phyloP scores from a whole-genome alignment of 2,797 vertebrate species.

The Melanogrammus aeglefinus region DNA sequence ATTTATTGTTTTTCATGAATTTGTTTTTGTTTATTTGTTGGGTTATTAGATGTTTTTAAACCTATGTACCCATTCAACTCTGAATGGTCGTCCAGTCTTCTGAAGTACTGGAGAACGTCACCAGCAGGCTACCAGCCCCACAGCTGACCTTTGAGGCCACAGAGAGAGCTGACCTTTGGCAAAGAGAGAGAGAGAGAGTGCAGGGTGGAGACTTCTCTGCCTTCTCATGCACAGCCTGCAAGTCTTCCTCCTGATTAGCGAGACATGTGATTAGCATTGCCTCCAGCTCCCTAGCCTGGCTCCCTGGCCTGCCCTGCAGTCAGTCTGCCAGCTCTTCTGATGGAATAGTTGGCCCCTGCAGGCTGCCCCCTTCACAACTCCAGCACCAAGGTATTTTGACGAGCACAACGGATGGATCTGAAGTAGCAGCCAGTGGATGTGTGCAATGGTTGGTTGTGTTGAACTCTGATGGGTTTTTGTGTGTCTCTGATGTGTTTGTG shows the following conservation, averaged over 20 bases:
- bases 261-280: constrained; percentile 68
- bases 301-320: constrained; percentile 52
- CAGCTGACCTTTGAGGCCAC: constrained; percentile 38
- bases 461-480: constrained; percentile 1
- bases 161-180: constrained; percentile 38
- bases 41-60: neutral
- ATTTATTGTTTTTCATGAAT: too few relatives aligned
- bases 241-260: constrained; percentile 56
- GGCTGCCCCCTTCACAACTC: constrained; percentile 23
- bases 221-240: constrained; percentile 14
- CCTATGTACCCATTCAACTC: neutral
- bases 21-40: neutral
- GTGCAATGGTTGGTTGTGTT: neutral
- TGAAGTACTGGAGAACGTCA: neutral
- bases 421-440: neutral
- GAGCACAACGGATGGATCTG: neutral
- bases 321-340: constrained; percentile 35
- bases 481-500: neutral
- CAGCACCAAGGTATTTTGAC: constrained; percentile 43
- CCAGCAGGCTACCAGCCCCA: neutral
- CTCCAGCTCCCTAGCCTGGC: constrained; percentile 51
- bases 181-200: constrained; percentile 43
- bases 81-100: neutral
- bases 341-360: constrained; percentile 38
- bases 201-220: constrained; percentile 43